Evolutionary conservation across 2,113 vertebrate genomes (phyloP).

Genomic region (Sardina pilchardus): DNA sequence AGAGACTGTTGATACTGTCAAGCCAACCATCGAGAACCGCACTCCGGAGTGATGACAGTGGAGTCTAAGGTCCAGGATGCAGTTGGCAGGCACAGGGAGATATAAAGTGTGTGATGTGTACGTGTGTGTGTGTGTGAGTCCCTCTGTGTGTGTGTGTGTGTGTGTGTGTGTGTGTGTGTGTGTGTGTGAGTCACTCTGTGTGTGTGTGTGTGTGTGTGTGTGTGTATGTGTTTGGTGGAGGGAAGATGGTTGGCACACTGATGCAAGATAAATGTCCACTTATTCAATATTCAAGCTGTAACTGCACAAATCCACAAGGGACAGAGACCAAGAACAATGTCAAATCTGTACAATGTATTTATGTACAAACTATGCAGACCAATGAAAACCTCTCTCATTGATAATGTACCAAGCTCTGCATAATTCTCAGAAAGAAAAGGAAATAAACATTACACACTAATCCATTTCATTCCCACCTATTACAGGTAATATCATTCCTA

Average conservation of each 20-base stretch:
- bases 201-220: background rate
- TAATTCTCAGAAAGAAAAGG: background rate
- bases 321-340: background rate
- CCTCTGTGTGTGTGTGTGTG: conserved; percentile 6
- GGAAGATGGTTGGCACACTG: background rate
- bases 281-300: background rate
- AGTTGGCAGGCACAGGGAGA: background rate
- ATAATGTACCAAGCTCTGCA: background rate
- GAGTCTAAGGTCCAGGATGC: conserved; percentile 21
- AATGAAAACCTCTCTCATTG: background rate
- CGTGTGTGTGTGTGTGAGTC: conserved; percentile 1
- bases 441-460: background rate
- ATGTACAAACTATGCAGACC: background rate
- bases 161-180: background rate
- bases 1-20: conserved; percentile 28
- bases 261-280: background rate
- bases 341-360: background rate
- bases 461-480: background rate
- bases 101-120: background rate
- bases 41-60: conserved; percentile 16
- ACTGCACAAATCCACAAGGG: background rate
- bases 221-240: background rate
- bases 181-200: no score
- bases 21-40: conserved; percentile 25
- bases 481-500: background rate